phyloP scores from a whole-genome alignment of 1,140 invertebrate species.

The Prorops nasuta region DNA sequence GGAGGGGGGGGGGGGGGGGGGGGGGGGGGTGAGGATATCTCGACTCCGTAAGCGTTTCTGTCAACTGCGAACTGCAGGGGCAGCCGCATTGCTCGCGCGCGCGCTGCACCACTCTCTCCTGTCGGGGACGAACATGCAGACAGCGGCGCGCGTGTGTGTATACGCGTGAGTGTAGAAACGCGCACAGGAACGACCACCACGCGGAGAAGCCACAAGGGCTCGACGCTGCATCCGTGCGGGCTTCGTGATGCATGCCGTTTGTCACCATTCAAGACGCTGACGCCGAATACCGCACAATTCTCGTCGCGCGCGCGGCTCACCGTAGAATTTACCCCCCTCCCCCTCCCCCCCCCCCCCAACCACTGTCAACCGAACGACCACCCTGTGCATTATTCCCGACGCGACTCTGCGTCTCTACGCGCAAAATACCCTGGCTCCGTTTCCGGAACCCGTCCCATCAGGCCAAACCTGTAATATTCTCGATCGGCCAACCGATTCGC shows the following conservation, averaged over 20 bases:
- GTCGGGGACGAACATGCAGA: slow-evolving; percentile 22
- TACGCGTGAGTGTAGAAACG: too few species aligned
- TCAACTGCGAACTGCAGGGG: slow-evolving; percentile 27
- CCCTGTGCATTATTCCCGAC: too few species aligned
- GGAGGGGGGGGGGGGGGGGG: slow-evolving; percentile 12
- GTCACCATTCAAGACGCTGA: slow-evolving; percentile 33
- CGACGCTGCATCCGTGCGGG: slow-evolving; percentile 24
- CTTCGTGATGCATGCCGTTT: slow-evolving; percentile 34
- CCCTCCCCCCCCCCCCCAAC: too few species aligned
- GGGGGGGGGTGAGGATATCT: slow-evolving; percentile 23
- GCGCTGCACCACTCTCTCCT: slow-evolving; percentile 21
- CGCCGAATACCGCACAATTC: slow-evolving; percentile 29
- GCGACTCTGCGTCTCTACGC: too few species aligned
- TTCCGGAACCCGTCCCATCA: too few species aligned
- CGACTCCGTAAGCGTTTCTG: slow-evolving; percentile 30
- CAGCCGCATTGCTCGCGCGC: slow-evolving; percentile 33
- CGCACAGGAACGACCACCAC: too few species aligned
- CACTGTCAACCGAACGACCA: too few species aligned
- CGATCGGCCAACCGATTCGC: too few species aligned
- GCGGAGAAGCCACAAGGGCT: too few species aligned
- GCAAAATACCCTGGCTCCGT: too few species aligned
- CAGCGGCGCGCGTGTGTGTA: too few species aligned
- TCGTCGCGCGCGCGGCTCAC: slow-evolving; percentile 8
- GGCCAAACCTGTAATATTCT: too few species aligned
- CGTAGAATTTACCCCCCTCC: background rate